A percentile compares a stretch with the other conserved stretches of the same genome.
These are phyloP conservation scores for Drosophila neocordata DNA, from an alignment of 1,140 invertebrate species.

Conservation along the genomic window DNA sequence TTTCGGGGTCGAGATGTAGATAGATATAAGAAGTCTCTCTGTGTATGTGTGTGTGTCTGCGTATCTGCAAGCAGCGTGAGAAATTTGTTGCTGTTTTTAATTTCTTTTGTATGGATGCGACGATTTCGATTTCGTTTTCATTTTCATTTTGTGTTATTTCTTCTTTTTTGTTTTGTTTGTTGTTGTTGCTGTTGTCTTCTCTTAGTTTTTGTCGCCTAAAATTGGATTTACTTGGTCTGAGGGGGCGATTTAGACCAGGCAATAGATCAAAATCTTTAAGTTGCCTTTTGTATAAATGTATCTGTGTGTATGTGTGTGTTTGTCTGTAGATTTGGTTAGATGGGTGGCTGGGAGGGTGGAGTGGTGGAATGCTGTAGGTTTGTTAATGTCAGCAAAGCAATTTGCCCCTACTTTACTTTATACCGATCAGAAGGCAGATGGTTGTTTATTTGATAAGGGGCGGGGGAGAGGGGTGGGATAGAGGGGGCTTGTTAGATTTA, in stretches of 20 bases:
- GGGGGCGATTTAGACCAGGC: conserved; percentile 39
- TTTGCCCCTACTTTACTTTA: conserved; percentile 17
- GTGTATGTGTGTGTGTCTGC: not conserved
- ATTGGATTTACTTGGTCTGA: conserved; percentile 51
- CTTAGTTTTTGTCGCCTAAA: conserved; percentile 37
- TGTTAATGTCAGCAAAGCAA: conserved; percentile 8
- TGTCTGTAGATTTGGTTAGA: not conserved
- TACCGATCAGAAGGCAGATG: not conserved
- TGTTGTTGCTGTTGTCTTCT: conserved; percentile 5
- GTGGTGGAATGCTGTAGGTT: not conserved
- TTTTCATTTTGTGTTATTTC: conserved; percentile 32
- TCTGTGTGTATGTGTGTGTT: not conserved
- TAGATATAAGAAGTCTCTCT: conserved; percentile 35
- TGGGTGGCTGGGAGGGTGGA: not conserved
- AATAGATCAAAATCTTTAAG: conserved; percentile 51
- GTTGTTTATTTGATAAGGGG: not conserved
- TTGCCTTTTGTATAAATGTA: not conserved
- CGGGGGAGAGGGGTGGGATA: not conserved
- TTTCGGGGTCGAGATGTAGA: conserved; percentile 64
- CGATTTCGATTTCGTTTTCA: conserved; percentile 48
- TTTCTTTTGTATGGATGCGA: conserved; percentile 69
- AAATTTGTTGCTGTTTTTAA: conserved; percentile 76
- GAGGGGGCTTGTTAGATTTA: not conserved
- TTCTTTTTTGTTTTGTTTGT: not conserved
- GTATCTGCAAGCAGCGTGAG: conserved; percentile 60